These are phyloP conservation scores for Manis javanica DNA, from an alignment of 2,797 vertebrate genomes.

Conservation along the genomic window DNA sequence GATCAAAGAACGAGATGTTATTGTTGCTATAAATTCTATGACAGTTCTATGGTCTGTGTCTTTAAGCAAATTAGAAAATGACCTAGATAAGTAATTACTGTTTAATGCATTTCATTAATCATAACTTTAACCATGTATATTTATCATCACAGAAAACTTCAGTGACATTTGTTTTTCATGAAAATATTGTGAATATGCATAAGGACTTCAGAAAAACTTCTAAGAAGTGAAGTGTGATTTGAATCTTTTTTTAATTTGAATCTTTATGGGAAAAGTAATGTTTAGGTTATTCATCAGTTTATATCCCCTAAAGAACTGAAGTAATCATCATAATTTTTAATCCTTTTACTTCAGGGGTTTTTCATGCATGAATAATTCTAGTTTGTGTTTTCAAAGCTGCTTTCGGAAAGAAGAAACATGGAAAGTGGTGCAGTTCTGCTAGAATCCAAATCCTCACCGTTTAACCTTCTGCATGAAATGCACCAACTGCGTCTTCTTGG, in stretches of 20 bases:
- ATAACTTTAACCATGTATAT: not conserved
- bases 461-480: conserved; percentile 93
- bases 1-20: not conserved
- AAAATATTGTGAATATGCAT: not conserved
- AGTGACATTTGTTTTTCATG: not conserved
- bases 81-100: conserved; percentile 2
- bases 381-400: conserved; percentile 63
- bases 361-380: not conserved
- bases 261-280: conserved; percentile 12
- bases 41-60: not conserved
- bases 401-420: conserved; percentile 88
- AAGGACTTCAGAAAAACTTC: not conserved
- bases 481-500: conserved; percentile 92
- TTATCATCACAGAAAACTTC: not conserved
- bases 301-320: not conserved
- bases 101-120: conserved; percentile 16
- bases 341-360: not conserved
- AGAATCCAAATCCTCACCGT: conserved; percentile 91
- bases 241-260: too few species aligned
- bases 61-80: conserved; percentile 34
- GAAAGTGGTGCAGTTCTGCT: conserved; percentile 90
- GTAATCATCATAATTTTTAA: not conserved
- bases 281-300: not conserved
- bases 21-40: not conserved
- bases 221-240: not conserved